Evolutionary conservation across 2,888 invertebrate genomes (phyloP).

Genomic region (Homarus gammarus): DNA sequence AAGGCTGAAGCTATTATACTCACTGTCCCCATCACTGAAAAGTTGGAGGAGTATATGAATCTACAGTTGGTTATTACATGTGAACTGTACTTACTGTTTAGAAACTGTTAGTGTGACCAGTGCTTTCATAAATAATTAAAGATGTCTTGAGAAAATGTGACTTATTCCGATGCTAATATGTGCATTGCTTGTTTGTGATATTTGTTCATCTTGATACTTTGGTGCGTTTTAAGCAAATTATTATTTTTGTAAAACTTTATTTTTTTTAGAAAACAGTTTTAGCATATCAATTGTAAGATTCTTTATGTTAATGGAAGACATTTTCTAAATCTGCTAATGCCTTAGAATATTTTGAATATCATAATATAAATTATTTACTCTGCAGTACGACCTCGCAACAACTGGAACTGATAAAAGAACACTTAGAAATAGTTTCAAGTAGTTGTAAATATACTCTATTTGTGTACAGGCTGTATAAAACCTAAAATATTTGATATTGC

Average conservation of each 20-base stretch:
- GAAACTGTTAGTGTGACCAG: conserved; percentile 39
- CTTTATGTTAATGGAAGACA: conserved; percentile 25
- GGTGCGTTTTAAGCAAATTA: conserved; percentile 36
- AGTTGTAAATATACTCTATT: conserved; percentile 9
- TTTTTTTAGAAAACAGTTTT: conserved; percentile 12
- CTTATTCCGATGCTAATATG: conserved; percentile 13
- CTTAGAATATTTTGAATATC: conserved; percentile 27
- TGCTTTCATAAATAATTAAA: conserved; percentile 45
- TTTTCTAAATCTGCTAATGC: conserved; percentile 23
- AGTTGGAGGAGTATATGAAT: conserved; percentile 42
- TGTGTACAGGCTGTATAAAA: conserved; percentile 17
- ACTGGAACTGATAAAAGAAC: neutral
- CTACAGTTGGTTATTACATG: conserved; percentile 28
- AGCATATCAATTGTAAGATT: conserved; percentile 16
- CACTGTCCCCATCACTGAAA: neutral
- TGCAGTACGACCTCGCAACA: conserved; percentile 28
- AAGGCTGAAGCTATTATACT: neutral
- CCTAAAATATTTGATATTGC: conserved; percentile 31
- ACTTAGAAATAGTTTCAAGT: neutral
- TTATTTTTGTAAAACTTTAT: conserved; percentile 35
- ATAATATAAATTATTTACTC: conserved; percentile 10
- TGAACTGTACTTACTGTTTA: conserved; percentile 18
- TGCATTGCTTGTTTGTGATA: conserved; percentile 39
- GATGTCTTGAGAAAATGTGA: conserved; percentile 35
- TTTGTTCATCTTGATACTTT: conserved; percentile 19